Conservation (phyloP, 2,888 invertebrate species). For the Hetaerina titia region DNA sequence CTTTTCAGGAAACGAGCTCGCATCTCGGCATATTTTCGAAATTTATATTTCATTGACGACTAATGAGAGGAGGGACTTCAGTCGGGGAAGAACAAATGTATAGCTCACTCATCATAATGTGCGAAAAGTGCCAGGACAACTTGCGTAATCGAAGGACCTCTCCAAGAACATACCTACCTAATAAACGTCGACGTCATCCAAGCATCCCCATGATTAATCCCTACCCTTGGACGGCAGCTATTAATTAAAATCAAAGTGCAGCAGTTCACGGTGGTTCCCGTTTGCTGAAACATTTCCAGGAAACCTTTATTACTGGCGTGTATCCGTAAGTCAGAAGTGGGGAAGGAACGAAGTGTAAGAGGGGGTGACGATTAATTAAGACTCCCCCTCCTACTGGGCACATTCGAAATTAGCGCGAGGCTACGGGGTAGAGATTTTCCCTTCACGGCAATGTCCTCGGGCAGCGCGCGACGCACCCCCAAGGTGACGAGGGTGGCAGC, state of each 20-base stretch:
- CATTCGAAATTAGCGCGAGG: slow-evolving; percentile 6
- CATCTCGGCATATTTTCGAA: not conserved
- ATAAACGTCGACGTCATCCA: not conserved
- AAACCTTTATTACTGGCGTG: not conserved
- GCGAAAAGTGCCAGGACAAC: too few relatives aligned
- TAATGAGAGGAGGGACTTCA: not conserved
- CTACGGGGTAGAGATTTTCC: not conserved
- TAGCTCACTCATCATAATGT: not conserved
- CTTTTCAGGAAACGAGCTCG: not conserved
- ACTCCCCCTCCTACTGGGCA: not conserved
- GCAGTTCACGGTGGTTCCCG: not conserved
- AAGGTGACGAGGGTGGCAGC: not conserved
- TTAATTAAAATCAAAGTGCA: not conserved
- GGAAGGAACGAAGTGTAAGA: not conserved
- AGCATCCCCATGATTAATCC: not conserved
- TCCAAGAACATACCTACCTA: not conserved
- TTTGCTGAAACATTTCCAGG: not conserved
- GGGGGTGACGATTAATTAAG: not conserved
- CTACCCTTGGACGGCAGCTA: not conserved
- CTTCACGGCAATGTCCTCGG: not conserved
- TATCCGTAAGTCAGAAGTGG: not conserved
- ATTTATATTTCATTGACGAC: not conserved
- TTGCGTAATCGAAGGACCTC: not conserved
- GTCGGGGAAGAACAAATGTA: not conserved
- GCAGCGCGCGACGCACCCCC: not conserved